phyloP scores from a whole-genome alignment of 2,888 invertebrate species.

The Erebia ligea region DNA sequence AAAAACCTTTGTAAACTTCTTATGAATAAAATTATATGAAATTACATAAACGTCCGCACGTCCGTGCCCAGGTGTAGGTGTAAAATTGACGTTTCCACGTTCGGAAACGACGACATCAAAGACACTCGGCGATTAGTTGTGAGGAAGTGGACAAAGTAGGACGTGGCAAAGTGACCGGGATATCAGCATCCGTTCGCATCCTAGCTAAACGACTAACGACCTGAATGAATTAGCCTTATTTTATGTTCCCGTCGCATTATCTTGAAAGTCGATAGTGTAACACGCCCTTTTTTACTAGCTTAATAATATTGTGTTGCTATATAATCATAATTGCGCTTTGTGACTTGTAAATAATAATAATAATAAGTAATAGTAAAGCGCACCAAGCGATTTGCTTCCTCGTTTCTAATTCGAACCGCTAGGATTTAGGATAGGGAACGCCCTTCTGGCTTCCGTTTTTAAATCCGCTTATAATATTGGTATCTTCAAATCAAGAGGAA shows the following conservation, averaged over 20 bases:
- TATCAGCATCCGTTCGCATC: slow-evolving; percentile 49
- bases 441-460: no score
- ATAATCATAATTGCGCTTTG: no score
- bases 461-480: no score
- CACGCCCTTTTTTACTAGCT: neutral
- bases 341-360: no score
- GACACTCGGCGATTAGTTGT: slow-evolving; percentile 44
- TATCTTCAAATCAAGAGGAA: no score
- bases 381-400: no score
- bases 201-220: slow-evolving; percentile 41
- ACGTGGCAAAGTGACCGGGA: slow-evolving; percentile 50
- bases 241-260: slow-evolving; percentile 34
- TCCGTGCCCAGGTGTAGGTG: slow-evolving; percentile 40
- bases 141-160: slow-evolving; percentile 47
- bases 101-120: slow-evolving; percentile 47
- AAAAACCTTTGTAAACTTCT: no score
- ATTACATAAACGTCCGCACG: slow-evolving; percentile 6
- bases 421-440: no score
- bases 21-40: neutral
- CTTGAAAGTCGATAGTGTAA: slow-evolving; percentile 19
- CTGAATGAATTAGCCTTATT: slow-evolving; percentile 41
- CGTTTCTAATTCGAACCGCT: no score
- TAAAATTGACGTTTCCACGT: slow-evolving; percentile 44
- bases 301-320: neutral
- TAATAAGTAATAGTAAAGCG: no score